Evolutionary conservation across 2,888 invertebrate species (phyloP).

Genomic region (Sicus ferrugineus): DNA sequence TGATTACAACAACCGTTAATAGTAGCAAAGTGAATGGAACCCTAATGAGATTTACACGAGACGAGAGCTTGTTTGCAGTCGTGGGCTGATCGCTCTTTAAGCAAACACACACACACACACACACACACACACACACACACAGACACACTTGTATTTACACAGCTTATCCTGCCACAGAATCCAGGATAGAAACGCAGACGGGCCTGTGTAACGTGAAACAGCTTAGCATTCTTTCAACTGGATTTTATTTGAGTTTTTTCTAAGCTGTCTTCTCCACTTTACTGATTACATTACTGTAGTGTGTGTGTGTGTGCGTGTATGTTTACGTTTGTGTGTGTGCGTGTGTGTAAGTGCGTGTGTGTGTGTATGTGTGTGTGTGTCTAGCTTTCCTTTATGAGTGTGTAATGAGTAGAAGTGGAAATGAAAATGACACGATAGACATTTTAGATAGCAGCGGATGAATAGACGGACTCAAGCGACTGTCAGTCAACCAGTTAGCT

Average conservation of each 20-base stretch:
- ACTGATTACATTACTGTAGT: no score
- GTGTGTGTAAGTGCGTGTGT: conserved; percentile 6
- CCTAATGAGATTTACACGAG: conserved; percentile 29
- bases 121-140: no score
- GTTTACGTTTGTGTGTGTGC: no score
- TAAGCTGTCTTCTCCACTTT: no score
- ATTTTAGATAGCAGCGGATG: background rate
- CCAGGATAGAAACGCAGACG: background rate
- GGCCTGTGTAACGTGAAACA: background rate
- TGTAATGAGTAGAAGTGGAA: conserved; percentile 25
- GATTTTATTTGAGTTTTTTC: conserved; percentile 33
- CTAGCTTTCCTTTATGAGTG: background rate
- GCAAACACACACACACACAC: conserved; percentile 12
- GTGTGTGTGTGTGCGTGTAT: background rate
- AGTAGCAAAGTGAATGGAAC: background rate
- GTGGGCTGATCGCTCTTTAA: background rate
- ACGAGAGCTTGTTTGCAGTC: background rate
- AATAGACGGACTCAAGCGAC: background rate
- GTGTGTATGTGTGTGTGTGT: background rate
- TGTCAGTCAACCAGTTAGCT: no score
- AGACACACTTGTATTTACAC: no score
- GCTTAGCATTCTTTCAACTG: conserved; percentile 38
- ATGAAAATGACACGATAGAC: conserved; percentile 11
- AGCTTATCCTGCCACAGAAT: no score
- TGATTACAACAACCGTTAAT: background rate